Percentiles rank a stretch among this genome's conserved stretches.
Conservation (phyloP, 2,113 vertebrate species). For the Murina feae region DNA sequence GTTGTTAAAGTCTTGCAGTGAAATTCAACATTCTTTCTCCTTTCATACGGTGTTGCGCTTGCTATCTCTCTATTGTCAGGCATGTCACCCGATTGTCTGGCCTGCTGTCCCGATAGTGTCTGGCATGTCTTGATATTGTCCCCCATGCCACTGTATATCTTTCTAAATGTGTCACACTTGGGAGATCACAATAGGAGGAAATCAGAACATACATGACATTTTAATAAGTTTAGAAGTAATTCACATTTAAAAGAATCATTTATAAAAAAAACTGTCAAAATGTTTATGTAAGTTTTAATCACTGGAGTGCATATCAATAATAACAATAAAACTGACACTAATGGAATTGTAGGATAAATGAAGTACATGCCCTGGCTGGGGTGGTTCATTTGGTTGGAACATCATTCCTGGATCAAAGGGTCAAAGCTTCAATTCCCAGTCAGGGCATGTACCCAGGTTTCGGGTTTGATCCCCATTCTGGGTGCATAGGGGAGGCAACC, state of each 20-base stretch:
- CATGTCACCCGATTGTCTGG: neutral
- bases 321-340: neutral
- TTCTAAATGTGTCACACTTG: neutral
- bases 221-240: neutral
- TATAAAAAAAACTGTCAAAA: neutral
- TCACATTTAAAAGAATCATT: neutral
- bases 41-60: constrained; percentile 67
- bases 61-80: constrained; percentile 44
- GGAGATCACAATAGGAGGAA: neutral
- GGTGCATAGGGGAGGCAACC: neutral
- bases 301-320: neutral
- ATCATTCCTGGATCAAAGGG: neutral
- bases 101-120: neutral
- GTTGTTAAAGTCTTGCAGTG: constrained; percentile 55
- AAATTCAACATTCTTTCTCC: constrained; percentile 47
- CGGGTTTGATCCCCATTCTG: neutral
- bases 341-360: neutral
- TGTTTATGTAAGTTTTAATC: neutral
- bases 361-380: neutral
- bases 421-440: neutral
- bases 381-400: neutral
- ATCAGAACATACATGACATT: neutral
- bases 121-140: neutral
- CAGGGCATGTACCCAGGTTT: neutral
- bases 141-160: neutral